phyloP scores from a whole-genome alignment of 1,140 invertebrate genomes.

The Acromyrmex charruanus region DNA sequence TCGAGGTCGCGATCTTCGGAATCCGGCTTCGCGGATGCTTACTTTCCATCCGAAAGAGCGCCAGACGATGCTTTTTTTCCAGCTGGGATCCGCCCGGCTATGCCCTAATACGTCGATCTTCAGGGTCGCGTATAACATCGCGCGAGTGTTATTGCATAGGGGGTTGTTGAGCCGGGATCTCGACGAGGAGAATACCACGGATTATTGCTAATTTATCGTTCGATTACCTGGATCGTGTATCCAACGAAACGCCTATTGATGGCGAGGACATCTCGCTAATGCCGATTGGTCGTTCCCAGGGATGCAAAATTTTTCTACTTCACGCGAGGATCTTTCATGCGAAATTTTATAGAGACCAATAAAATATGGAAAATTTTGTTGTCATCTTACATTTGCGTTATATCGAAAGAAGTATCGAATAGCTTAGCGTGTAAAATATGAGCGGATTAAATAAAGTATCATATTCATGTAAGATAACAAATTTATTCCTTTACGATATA shows the following conservation, averaged over 20 bases:
- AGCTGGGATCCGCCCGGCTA: not conserved
- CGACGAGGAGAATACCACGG: not conserved
- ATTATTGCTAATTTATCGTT: conserved; percentile 49
- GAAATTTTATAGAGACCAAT: not conserved
- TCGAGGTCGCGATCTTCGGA: conserved; percentile 59
- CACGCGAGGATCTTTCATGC: not conserved
- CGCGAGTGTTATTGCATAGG: conserved; percentile 15
- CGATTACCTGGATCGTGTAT: conserved; percentile 6
- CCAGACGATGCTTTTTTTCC: conserved; percentile 11
- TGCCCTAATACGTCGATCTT: conserved; percentile 58
- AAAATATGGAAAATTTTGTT: conserved; percentile 26
- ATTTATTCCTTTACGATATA: not conserved
- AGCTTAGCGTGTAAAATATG: not conserved
- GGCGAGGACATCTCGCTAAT: not conserved
- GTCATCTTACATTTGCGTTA: conserved; percentile 21
- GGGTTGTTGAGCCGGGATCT: not conserved
- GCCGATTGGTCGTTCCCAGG: not conserved
- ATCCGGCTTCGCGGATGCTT: conserved; percentile 65
- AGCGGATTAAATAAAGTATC: not conserved
- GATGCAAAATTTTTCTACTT: not conserved
- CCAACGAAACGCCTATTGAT: not conserved
- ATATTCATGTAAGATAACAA: conserved; percentile 19
- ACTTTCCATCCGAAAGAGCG: conserved; percentile 9
- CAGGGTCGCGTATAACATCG: conserved; percentile 50
- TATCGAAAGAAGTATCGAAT: conserved; percentile 1